Conservation (phyloP, 2,797 vertebrate species). For the Astyanax mexicanus region DNA sequence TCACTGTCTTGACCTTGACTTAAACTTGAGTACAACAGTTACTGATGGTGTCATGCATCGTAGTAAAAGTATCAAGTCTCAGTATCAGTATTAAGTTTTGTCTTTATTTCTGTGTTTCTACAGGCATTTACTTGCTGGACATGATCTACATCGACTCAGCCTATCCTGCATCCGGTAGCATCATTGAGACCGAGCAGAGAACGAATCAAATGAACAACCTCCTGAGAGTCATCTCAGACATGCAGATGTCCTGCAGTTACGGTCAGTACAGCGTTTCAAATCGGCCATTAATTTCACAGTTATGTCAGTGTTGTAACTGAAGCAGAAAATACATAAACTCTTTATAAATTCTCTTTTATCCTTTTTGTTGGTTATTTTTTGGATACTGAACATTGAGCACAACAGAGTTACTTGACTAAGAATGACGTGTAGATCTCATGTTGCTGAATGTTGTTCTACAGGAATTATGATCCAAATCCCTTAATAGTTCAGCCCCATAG, state of each 20-base stretch:
- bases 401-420: neutral
- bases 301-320: neutral
- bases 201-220: slow-evolving; percentile 99
- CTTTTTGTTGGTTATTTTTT: neutral
- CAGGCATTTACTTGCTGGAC: slow-evolving; percentile 94
- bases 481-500: neutral
- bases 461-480: neutral
- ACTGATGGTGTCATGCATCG: too few species aligned
- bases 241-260: slow-evolving; percentile 93
- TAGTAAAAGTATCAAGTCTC: too few species aligned
- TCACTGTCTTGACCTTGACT: too few species aligned
- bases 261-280: slow-evolving; percentile 79
- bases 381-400: neutral
- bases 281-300: neutral
- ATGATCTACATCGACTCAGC: slow-evolving; percentile 98
- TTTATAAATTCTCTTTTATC: neutral
- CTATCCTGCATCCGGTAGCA: slow-evolving; percentile 93
- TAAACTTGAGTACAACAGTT: too few species aligned
- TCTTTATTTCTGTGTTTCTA: neutral
- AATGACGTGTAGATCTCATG: neutral
- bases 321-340: neutral
- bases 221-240: slow-evolving; percentile 91
- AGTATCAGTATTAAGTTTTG: too few species aligned
- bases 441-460: neutral
- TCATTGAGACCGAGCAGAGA: slow-evolving; percentile 95